Evolutionary conservation across 2,797 vertebrate genomes (phyloP).

Genomic region (Scolopax bukidnonensis): DNA sequence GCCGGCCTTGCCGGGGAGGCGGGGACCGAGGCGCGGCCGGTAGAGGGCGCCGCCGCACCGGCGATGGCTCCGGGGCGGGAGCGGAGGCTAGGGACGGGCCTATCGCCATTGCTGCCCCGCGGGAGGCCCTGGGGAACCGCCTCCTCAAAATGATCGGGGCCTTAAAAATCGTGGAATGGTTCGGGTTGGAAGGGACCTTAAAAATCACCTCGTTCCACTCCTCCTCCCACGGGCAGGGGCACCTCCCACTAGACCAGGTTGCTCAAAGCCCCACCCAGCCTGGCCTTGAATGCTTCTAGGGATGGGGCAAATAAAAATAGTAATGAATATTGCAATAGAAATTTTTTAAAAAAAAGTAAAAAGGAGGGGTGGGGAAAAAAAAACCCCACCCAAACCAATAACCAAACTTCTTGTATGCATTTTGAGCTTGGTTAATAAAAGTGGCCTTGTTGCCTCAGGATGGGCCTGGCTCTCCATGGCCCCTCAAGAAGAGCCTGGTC

Average conservation of each 20-base stretch:
- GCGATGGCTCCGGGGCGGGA: not conserved
- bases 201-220: not conserved
- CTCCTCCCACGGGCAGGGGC: not conserved
- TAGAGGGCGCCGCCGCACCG: not conserved
- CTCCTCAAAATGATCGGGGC: not conserved
- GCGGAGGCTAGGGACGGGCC: fast-evolving
- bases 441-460: not conserved
- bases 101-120: not conserved
- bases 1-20: fast-evolving
- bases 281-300: not conserved
- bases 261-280: not conserved
- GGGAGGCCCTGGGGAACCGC: not conserved
- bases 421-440: not conserved
- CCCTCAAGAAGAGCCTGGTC: not conserved
- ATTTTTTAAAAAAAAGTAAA: not conserved
- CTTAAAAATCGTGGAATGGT: not conserved
- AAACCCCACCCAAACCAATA: too few species aligned
- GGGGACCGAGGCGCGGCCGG: not conserved
- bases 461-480: not conserved
- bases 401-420: not conserved
- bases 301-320: not conserved
- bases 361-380: too few species aligned
- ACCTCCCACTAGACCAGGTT: not conserved
- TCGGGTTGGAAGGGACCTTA: not conserved
- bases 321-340: not conserved